These are phyloP conservation scores for Venturia canescens DNA, from an alignment of 1,140 invertebrate genomes.

Conservation along the genomic window DNA sequence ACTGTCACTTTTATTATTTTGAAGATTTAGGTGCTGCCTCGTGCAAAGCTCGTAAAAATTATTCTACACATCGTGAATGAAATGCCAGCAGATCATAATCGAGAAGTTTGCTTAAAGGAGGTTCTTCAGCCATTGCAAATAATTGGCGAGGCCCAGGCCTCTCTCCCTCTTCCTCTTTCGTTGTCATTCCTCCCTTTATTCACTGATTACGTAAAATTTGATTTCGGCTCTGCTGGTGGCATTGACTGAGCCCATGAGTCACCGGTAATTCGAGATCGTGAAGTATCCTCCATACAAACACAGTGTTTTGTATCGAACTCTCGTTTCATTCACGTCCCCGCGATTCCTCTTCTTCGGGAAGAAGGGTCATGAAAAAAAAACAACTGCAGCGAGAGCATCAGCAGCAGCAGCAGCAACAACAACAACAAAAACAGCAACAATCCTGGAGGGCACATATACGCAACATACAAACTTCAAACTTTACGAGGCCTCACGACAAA, in stretches of 20 bases:
- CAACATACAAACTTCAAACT: constrained; percentile 47
- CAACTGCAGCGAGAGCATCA: background rate
- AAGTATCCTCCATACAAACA: constrained; percentile 31
- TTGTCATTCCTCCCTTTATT: background rate
- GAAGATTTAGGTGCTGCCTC: background rate
- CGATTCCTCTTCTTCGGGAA: background rate
- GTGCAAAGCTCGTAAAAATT: background rate
- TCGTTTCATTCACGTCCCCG: constrained; percentile 34
- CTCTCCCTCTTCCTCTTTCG: background rate
- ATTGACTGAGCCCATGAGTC: constrained; percentile 33
- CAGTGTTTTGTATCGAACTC: constrained; percentile 36
- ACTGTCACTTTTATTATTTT: background rate
- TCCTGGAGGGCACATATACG: constrained; percentile 27
- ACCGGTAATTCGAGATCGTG: constrained; percentile 37
- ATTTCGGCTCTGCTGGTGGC: background rate
- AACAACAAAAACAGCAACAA: constrained; percentile 26
- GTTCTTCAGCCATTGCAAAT: background rate
- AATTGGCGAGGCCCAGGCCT: background rate
- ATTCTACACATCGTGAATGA: background rate
- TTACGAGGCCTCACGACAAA: constrained; percentile 53
- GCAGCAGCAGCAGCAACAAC: background rate
- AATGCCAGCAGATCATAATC: background rate
- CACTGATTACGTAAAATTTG: constrained; percentile 36
- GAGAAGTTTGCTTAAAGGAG: background rate
- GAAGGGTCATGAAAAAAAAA: background rate